These are phyloP conservation scores for Stratiomys singularior DNA, from an alignment of 2,888 invertebrate genomes.

Conservation along the genomic window DNA sequence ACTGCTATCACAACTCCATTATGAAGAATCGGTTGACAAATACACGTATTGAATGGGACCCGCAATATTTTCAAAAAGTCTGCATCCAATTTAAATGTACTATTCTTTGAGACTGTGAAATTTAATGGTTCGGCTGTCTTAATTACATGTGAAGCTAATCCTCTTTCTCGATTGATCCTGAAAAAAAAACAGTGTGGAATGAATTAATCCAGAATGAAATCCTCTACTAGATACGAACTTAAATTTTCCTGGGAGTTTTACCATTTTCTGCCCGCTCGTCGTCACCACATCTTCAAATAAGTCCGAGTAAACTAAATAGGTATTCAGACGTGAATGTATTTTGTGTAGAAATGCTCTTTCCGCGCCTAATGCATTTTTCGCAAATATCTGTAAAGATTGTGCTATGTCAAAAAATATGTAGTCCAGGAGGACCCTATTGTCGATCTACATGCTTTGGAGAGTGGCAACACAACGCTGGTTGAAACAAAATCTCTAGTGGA, in stretches of 20 bases:
- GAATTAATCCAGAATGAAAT: too few relatives aligned
- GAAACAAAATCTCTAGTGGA: too few relatives aligned
- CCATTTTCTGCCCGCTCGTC: neutral
- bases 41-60: neutral
- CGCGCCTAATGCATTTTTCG: neutral
- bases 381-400: neutral
- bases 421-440: neutral
- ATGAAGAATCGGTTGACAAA: slow-evolving; percentile 6
- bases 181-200: too few relatives aligned
- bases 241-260: neutral
- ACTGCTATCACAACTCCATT: slow-evolving; percentile 8
- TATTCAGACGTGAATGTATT: neutral
- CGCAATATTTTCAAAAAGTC: neutral
- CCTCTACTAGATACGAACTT: too few relatives aligned
- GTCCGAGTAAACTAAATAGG: neutral
- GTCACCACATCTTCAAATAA: slow-evolving; percentile 1
- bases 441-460: too few relatives aligned
- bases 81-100: neutral
- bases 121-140: slow-evolving; percentile 14
- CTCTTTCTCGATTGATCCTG: slow-evolving; percentile 29
- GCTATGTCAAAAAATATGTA: neutral
- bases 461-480: too few relatives aligned
- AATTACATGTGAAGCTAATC: slow-evolving; percentile 15
- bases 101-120: neutral
- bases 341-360: neutral